phyloP scores from a whole-genome alignment of 2,113 vertebrate genomes.

The Leptocoma aspasia region DNA sequence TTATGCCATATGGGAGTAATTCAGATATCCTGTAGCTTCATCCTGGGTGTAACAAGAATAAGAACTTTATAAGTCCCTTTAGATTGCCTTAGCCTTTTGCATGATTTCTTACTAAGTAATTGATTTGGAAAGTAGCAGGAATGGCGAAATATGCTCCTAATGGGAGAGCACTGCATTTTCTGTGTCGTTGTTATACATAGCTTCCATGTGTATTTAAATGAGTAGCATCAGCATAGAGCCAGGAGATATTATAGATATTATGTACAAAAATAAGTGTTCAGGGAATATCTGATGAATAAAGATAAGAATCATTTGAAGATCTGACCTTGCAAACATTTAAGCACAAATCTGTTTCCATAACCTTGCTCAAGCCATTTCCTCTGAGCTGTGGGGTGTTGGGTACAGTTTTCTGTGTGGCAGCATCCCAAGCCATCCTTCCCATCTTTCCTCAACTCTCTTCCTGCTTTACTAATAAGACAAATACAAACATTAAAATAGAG shows the following conservation, averaged over 20 bases:
- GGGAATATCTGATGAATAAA: constrained; percentile 21
- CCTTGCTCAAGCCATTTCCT: neutral
- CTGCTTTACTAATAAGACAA: neutral
- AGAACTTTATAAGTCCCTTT: neutral
- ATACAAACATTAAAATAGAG: neutral
- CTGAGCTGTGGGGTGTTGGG: neutral
- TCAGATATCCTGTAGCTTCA: neutral
- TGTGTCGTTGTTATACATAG: neutral
- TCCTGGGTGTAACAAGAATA: neutral
- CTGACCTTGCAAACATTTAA: neutral
- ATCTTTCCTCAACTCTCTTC: neutral
- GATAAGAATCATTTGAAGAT: neutral
- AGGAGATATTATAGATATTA: neutral
- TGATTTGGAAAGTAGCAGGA: neutral
- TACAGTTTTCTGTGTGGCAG: neutral
- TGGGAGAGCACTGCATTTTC: constrained; percentile 19
- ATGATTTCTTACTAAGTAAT: neutral
- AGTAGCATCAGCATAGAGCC: neutral
- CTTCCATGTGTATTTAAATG: constrained; percentile 7
- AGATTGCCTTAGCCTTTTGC: neutral
- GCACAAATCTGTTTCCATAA: neutral
- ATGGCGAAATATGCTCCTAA: constrained; percentile 1
- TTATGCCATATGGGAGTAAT: neutral
- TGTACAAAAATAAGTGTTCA: neutral
- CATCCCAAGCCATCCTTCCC: neutral